Conservation (phyloP, 2,113 vertebrate genomes). For the Monopterus albus region DNA sequence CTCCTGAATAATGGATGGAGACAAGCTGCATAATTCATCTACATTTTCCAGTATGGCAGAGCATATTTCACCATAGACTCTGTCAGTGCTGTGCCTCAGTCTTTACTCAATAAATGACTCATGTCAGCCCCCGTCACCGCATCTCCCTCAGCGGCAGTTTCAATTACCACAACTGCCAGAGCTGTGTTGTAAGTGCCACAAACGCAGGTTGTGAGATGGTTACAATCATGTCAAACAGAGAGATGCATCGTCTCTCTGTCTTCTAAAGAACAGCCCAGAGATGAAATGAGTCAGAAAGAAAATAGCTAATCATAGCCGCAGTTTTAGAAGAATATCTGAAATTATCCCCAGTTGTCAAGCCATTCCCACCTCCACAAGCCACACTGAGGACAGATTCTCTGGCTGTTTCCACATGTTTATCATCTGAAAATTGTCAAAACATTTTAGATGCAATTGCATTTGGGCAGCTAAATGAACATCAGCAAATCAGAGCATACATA, state of each 20-base stretch:
- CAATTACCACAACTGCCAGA: constrained; percentile 17
- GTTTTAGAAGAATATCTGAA: constrained; percentile 17
- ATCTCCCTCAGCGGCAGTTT: constrained; percentile 15
- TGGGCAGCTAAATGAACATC: background rate
- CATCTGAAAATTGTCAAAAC: constrained; percentile 13
- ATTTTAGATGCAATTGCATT: constrained; percentile 15
- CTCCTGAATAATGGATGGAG: constrained; percentile 79
- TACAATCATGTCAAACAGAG: constrained; percentile 4
- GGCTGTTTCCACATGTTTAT: constrained; percentile 5
- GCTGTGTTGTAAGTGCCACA: constrained; percentile 29
- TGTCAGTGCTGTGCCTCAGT: constrained; percentile 17
- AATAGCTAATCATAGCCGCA: constrained; percentile 37
- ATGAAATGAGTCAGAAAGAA: constrained; percentile 29
- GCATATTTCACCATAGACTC: constrained; percentile 68
- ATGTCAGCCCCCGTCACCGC: constrained; percentile 29
- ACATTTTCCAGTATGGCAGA: constrained; percentile 68
- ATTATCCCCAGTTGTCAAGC: constrained; percentile 29
- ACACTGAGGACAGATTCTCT: constrained; percentile 7
- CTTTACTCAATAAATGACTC: constrained; percentile 35
- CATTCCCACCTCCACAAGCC: constrained; percentile 2
- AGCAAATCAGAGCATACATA: constrained; percentile 1
- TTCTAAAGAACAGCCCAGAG: constrained; percentile 11
- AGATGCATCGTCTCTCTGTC: constrained; percentile 6
- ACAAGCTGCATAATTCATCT: constrained; percentile 80
- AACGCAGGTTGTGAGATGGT: constrained; percentile 14